Percentiles rank a stretch among this genome's conserved stretches.
phyloP scores from a whole-genome alignment of 2,113 vertebrate species.

The Panurus biarmicus region DNA sequence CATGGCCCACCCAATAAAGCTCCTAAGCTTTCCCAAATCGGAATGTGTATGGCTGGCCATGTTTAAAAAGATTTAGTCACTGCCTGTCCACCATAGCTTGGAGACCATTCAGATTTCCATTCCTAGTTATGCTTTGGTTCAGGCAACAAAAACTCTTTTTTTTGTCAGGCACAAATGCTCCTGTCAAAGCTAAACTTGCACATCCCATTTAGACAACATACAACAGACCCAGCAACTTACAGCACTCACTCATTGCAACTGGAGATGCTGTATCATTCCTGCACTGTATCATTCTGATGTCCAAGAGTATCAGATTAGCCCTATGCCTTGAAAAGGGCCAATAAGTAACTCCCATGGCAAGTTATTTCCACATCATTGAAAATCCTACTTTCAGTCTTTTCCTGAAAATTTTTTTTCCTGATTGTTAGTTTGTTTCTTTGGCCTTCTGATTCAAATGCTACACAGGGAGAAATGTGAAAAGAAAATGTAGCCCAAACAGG shows the following conservation, averaged over 20 bases:
- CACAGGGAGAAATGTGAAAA: neutral
- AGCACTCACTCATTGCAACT: neutral
- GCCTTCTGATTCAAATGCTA: neutral
- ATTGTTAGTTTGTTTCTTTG: neutral
- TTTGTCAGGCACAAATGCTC: neutral
- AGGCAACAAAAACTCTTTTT: neutral
- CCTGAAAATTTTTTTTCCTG: neutral
- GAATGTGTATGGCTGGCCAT: rapidly evolving
- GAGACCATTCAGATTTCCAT: neutral
- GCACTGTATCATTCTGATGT: neutral
- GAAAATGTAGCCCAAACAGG: neutral
- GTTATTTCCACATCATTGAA: neutral
- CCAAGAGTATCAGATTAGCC: neutral
- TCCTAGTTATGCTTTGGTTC: neutral
- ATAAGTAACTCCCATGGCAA: neutral
- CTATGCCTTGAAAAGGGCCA: neutral
- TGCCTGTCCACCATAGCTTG: neutral
- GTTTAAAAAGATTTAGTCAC: neutral
- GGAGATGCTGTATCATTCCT: neutral
- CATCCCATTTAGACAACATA: neutral
- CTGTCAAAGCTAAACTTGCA: neutral
- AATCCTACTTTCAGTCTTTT: neutral
- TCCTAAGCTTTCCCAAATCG: neutral
- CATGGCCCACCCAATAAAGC: neutral
- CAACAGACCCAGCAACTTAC: neutral